These are phyloP conservation scores for Chymomyza caudatula DNA, from an alignment of 2,888 invertebrate genomes.

Conservation along the genomic window DNA sequence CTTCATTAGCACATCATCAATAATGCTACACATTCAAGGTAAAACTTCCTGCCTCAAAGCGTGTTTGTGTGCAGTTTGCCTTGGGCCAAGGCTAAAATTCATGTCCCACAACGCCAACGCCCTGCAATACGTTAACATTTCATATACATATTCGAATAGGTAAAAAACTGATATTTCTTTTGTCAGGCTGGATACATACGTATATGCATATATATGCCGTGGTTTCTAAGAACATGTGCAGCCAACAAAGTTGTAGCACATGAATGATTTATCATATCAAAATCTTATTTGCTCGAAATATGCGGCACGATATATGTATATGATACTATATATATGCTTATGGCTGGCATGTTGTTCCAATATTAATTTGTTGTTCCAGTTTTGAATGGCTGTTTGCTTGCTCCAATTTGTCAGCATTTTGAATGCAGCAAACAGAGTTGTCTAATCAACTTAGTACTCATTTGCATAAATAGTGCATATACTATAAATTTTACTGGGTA, in stretches of 20 bases:
- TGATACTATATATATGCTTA: neutral
- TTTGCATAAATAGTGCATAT: neutral
- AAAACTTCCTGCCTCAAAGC: neutral
- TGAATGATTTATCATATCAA: neutral
- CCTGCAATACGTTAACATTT: too few relatives aligned
- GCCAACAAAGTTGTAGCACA: neutral
- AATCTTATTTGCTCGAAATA: neutral
- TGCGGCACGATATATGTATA: neutral
- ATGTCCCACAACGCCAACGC: slow-evolving; percentile 7
- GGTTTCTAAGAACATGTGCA: neutral
- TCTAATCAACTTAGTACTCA: neutral
- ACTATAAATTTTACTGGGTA: neutral
- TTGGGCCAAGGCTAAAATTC: slow-evolving; percentile 13
- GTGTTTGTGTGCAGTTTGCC: neutral
- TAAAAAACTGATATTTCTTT: neutral
- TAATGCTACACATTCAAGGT: neutral
- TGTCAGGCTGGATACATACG: neutral
- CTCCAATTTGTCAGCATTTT: neutral
- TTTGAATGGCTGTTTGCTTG: neutral
- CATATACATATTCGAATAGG: neutral
- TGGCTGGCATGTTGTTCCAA: neutral
- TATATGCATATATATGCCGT: neutral
- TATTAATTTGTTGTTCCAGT: neutral
- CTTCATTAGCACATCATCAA: neutral
- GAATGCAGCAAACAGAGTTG: neutral